phyloP scores from a whole-genome alignment of 2,113 vertebrate genomes.

The Sphyrna mokarran region DNA sequence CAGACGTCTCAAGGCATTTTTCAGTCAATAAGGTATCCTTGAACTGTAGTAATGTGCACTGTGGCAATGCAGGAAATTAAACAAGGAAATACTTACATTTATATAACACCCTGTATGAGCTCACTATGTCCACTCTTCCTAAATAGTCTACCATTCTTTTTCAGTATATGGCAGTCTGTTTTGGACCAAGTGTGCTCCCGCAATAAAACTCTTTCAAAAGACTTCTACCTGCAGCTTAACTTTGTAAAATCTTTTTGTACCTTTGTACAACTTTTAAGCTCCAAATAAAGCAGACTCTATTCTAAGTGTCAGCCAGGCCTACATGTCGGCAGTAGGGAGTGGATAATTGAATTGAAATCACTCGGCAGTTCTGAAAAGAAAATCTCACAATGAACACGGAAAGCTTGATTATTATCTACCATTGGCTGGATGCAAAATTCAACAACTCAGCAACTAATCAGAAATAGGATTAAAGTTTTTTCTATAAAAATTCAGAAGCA shows the following conservation, averaged over 20 bases:
- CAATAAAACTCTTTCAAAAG: not conserved
- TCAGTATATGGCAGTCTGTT: not conserved
- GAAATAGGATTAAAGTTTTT: not conserved
- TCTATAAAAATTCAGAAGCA: not conserved
- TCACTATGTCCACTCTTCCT: too few species aligned
- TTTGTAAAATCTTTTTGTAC: not conserved
- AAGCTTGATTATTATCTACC: slow-evolving; percentile 16
- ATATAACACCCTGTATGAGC: not conserved
- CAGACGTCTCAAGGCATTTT: not conserved
- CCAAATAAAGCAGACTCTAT: not conserved
- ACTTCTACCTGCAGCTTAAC: not conserved
- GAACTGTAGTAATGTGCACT: not conserved
- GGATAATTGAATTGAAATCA: not conserved
- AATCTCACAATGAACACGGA: not conserved
- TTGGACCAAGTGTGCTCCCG: not conserved
- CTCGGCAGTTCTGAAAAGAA: not conserved
- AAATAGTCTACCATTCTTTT: not conserved
- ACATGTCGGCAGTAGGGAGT: not conserved
- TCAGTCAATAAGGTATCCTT: not conserved
- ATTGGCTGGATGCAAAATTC: not conserved
- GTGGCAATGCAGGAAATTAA: not conserved
- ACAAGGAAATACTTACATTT: not conserved
- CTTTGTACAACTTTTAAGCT: not conserved
- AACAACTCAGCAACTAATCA: not conserved
- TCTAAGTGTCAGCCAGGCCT: not conserved